Evolutionary conservation across 2,888 invertebrate genomes (phyloP).

Genomic region (Noctua pronuba): DNA sequence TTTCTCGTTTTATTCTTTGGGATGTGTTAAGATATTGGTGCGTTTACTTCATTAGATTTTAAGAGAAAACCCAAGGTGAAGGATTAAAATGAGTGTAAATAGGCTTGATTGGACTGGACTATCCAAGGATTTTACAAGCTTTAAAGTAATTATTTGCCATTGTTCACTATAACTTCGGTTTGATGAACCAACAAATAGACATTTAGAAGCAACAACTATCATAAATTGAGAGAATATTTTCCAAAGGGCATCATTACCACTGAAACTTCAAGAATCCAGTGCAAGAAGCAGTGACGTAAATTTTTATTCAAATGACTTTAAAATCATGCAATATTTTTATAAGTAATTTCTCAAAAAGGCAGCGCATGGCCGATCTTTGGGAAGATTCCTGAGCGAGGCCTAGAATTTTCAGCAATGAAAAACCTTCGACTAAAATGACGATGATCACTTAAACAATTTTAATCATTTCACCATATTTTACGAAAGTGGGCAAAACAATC

Average conservation of each 20-base stretch:
- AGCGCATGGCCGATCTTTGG: not conserved
- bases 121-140: not conserved
- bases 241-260: not conserved
- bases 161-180: not conserved
- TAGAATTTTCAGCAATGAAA: not conserved
- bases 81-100: not conserved
- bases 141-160: not conserved
- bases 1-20: not conserved
- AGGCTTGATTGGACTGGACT: not conserved
- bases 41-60: not conserved
- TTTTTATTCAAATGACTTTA: not conserved
- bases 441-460: not conserved
- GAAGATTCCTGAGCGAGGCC: not conserved
- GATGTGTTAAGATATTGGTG: not conserved
- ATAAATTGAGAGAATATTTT: not conserved
- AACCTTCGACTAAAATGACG: not conserved
- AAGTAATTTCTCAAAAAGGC: not conserved
- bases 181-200: not conserved
- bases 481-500: slow-evolving; percentile 27
- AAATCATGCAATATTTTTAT: not conserved
- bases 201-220: not conserved
- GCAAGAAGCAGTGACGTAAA: not conserved
- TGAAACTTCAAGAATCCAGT: not conserved
- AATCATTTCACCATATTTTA: slow-evolving; percentile 29
- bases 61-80: not conserved